phyloP scores from a whole-genome alignment of 2,797 vertebrate species.

The Hirundo rustica region DNA sequence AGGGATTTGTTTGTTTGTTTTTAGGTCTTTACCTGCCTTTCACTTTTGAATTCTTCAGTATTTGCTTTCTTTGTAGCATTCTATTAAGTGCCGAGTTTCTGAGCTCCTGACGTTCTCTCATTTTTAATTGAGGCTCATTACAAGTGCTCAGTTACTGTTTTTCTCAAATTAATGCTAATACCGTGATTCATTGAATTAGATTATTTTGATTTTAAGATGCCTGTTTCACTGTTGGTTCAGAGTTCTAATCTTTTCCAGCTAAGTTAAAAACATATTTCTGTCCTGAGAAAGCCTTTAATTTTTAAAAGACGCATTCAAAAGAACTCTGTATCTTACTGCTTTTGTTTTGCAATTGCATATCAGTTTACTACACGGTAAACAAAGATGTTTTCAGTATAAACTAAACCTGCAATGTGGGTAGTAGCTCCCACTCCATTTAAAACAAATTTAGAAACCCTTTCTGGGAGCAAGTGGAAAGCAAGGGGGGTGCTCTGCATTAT shows the following conservation, averaged over 20 bases:
- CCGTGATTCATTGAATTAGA: background rate
- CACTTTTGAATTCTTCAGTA: background rate
- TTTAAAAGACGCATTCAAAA: fast-evolving
- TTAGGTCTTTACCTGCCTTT: background rate
- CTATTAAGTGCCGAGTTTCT: background rate
- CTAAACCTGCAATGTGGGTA: background rate
- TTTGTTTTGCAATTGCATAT: background rate
- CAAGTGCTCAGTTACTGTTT: background rate
- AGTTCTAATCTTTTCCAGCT: background rate
- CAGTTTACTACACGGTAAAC: background rate
- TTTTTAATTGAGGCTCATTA: background rate
- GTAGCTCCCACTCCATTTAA: background rate
- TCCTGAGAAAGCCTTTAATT: background rate
- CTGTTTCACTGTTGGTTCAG: background rate
- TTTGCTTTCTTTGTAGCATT: background rate
- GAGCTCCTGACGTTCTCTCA: background rate
- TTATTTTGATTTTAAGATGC: background rate
- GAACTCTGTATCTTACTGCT: background rate
- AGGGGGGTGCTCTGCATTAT: fast-evolving
- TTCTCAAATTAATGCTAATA: background rate
- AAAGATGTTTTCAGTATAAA: background rate
- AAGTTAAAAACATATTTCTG: background rate
- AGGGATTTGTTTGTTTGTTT: background rate
- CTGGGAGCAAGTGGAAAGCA: background rate
- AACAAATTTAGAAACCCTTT: background rate